Percentiles rank a stretch among this genome's conserved stretches.
Evolutionary conservation across 2,113 vertebrate species (phyloP).

Genomic region (Colinus virginianus): DNA sequence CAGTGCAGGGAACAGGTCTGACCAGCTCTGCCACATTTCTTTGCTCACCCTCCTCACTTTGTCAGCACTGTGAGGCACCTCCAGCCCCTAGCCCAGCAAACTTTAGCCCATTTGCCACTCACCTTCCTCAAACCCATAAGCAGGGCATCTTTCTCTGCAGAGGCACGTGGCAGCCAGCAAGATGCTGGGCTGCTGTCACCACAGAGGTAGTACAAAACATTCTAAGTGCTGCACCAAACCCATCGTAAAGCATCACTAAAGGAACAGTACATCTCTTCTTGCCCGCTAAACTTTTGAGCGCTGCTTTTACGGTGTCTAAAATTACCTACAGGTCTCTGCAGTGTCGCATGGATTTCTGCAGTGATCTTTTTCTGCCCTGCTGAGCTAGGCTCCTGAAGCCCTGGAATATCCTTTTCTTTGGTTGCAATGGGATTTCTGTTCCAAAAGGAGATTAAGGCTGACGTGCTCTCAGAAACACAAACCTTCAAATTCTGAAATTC

Average conservation of each 20-base stretch:
- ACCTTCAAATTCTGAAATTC: neutral
- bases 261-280: neutral
- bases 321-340: neutral
- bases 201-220: accelerated
- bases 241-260: neutral
- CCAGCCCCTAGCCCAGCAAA: neutral
- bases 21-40: neutral
- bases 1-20: neutral
- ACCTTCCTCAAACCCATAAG: neutral
- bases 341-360: neutral
- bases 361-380: neutral
- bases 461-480: neutral
- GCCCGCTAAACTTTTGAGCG: neutral
- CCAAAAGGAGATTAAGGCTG: neutral
- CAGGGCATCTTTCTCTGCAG: neutral
- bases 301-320: neutral
- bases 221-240: accelerated
- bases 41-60: neutral
- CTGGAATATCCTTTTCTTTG: neutral
- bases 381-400: neutral
- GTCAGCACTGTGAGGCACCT: neutral
- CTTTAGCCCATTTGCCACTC: neutral
- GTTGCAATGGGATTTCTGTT: neutral
- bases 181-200: neutral
- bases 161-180: neutral